Evolutionary conservation across 2,888 invertebrate genomes (phyloP), one percentile per base, ranked within the genome.

Genomic region (Dicycla oo): DNA sequence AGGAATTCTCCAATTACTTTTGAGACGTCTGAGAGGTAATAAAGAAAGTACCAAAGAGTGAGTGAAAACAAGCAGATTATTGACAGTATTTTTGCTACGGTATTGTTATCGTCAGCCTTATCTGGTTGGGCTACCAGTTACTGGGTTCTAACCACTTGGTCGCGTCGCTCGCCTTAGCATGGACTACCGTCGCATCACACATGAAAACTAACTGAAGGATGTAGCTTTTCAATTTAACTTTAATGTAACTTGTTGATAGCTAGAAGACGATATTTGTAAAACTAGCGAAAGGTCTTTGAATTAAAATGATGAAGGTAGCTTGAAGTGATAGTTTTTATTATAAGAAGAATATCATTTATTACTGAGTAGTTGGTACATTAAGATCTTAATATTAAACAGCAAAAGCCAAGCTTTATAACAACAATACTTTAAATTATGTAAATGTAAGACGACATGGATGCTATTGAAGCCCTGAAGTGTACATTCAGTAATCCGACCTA

Each of bases 171-270:
- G 90, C 97, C 0, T 89, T 98, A 5, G 94, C 96, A 3, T 97
- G 97, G 96, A 93, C 97, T 0, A 91, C 96, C 0, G 96, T 97
- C 6, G 96, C 96, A 1, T 96, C 97, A 0, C 98, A 98, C 89
- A 97, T 97, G 88, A 97, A 94, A 80, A 97, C 98, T 81, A 98
- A 97, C 88, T 98, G 98, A 96, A 97, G 98, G 74, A 98, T 98
- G 98, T 97, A 97, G 85, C 97, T 97, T 68, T 98, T 98, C 84
- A 97, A 98, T 84, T 92, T 98, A 53, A 95, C 96, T 18, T 87
- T 97, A 71, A 94, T 97, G 96, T 97, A 26, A 26, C 1, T 18
- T 8, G 26, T 53, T 53, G 3, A 18, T 53, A 53, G 53, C 26
- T 23, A 3, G 0, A 26, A 8, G 15, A 3, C 8, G 26, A 26